These are phyloP conservation scores for Setophaga coronata DNA, from an alignment of 2,113 vertebrate genomes.

Conservation along the genomic window DNA sequence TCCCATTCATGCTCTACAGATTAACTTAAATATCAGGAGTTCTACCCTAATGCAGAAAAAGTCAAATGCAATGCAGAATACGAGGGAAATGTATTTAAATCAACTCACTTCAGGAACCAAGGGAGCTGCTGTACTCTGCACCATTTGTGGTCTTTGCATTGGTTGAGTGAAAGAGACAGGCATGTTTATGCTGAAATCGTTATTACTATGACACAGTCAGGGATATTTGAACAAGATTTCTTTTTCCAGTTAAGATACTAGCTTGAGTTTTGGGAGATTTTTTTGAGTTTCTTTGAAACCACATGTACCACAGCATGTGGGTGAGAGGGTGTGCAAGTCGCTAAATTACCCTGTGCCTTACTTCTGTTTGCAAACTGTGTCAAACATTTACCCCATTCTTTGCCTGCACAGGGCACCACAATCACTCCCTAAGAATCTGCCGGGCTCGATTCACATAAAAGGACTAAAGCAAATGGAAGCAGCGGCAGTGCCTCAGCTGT, in stretches of 20 bases:
- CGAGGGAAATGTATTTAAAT: not conserved
- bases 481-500: not conserved
- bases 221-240: not conserved
- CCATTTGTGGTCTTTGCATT: not conserved
- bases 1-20: not conserved
- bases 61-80: not conserved
- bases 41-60: not conserved
- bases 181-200: not conserved
- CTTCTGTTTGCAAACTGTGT: not conserved
- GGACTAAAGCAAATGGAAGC: not conserved
- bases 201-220: not conserved
- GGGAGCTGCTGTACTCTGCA: not conserved
- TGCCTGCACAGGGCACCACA: not conserved
- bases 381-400: slow-evolving; percentile 1
- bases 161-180: not conserved
- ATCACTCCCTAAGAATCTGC: not conserved
- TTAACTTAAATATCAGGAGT: not conserved
- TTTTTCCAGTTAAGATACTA: not conserved
- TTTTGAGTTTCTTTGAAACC: not conserved
- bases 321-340: not conserved
- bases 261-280: not conserved
- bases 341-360: slow-evolving; percentile 35
- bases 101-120: not conserved
- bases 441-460: not conserved
- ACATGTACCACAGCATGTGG: not conserved